phyloP scores from a whole-genome alignment of 2,797 vertebrate species.

The Bufotes viridis region DNA sequence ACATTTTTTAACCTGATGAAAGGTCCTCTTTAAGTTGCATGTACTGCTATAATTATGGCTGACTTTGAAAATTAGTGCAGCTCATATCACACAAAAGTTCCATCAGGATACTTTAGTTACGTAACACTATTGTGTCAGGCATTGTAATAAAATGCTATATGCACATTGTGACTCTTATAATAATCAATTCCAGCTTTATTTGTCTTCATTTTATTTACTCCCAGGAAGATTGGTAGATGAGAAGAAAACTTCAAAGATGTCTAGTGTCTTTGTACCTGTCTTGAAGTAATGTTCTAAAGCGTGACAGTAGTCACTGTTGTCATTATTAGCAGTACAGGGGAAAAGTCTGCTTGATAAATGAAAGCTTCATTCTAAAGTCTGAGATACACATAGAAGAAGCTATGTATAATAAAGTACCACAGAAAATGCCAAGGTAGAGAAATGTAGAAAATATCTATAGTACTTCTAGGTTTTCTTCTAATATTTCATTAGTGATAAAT shows the following conservation, averaged over 20 bases:
- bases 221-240: not conserved
- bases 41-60: too few relatives aligned
- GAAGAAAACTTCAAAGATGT: not conserved
- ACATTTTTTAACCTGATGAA: too few relatives aligned
- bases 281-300: not conserved
- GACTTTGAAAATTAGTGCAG: too few relatives aligned
- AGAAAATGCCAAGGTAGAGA: not conserved
- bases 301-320: not conserved
- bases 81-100: too few relatives aligned
- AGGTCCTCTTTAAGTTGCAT: too few relatives aligned
- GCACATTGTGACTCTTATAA: not conserved
- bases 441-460: too few relatives aligned
- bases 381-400: not conserved
- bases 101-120: not conserved
- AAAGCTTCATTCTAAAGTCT: not conserved
- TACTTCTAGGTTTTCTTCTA: not conserved
- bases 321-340: not conserved
- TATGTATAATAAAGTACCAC: not conserved
- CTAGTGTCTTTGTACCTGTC: not conserved
- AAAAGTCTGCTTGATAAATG: constrained; percentile 2
- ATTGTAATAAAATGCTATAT: too few relatives aligned
- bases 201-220: not conserved
- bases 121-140: not conserved
- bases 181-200: not conserved
- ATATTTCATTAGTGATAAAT: not conserved